phyloP scores from a whole-genome alignment of 2,888 invertebrate species.

The Priocnemis perturbator region DNA sequence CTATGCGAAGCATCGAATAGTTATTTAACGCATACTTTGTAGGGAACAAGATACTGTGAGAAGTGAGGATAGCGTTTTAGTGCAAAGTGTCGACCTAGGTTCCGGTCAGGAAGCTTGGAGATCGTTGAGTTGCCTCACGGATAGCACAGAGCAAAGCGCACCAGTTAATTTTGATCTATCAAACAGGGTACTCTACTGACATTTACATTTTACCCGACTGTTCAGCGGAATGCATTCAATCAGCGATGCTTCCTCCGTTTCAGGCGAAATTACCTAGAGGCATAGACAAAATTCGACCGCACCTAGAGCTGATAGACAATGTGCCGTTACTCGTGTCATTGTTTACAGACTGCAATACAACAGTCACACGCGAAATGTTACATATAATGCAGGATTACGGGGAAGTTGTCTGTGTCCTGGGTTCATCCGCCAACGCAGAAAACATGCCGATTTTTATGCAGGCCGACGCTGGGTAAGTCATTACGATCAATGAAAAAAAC shows the following conservation, averaged over 20 bases:
- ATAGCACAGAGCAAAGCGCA: conserved; percentile 93
- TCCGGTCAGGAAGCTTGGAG: conserved; percentile 85
- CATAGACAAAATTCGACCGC: conserved; percentile 96
- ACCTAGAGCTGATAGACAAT: conserved; percentile 96
- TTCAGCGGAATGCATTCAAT: too few relatives aligned
- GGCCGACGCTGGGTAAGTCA: conserved; percentile 88
- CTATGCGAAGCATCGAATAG: too few relatives aligned
- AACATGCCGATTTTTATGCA: conserved; percentile 96
- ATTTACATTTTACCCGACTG: not conserved
- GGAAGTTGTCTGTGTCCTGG: conserved; percentile 96
- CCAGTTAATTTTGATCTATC: conserved; percentile 95
- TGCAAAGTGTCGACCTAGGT: conserved; percentile 74
- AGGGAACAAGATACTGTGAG: conserved; percentile 65
- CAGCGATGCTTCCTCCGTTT: not conserved
- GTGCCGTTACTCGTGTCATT: conserved; percentile 97
- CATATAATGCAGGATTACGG: conserved; percentile 97
- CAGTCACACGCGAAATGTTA: conserved; percentile 93
- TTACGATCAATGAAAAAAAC: not conserved
- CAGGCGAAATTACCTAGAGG: conserved; percentile 96
- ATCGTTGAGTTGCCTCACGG: conserved; percentile 89
- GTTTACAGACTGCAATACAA: conserved; percentile 97
- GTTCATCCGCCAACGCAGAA: conserved; percentile 92
- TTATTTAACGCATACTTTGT: conserved; percentile 1
- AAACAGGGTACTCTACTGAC: conserved; percentile 82
- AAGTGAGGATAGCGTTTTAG: conserved; percentile 76